These are phyloP conservation scores for Ctena decussata DNA, from an alignment of 2,888 invertebrate species.

Conservation along the genomic window DNA sequence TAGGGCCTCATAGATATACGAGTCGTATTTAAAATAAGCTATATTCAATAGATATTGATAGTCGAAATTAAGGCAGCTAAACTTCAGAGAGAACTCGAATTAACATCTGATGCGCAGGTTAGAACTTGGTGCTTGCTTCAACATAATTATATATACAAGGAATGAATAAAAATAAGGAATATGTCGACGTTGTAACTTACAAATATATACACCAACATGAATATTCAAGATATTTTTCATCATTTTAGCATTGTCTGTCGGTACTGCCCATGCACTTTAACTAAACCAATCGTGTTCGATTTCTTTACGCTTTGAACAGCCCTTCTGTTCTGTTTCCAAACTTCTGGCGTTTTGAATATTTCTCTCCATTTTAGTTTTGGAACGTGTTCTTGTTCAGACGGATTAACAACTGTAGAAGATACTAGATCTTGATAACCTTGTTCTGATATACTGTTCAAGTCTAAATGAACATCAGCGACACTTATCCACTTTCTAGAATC, in stretches of 20 bases:
- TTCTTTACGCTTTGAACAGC: background rate
- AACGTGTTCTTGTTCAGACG: constrained; percentile 42
- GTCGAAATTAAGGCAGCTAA: no score
- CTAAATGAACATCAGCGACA: background rate
- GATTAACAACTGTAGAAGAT: constrained; percentile 60
- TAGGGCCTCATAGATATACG: no score
- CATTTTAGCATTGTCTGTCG: constrained; percentile 47
- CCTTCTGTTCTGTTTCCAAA: constrained; percentile 58
- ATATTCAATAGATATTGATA: no score
- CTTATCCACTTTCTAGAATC: background rate
- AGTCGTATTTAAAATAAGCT: no score
- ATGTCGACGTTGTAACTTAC: no score
- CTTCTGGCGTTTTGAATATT: constrained; percentile 64
- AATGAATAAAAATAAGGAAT: no score
- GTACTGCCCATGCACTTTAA: constrained; percentile 57
- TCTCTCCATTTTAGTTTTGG: constrained; percentile 61
- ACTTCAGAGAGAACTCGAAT: no score
- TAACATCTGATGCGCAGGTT: no score
- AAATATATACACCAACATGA: no score
- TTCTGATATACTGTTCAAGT: constrained; percentile 29
- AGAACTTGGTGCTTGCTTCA: no score
- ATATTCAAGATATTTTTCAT: no score
- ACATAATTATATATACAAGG: no score
- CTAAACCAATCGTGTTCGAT: constrained; percentile 30
- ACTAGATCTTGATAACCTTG: constrained; percentile 33